Evolutionary conservation across 2,797 vertebrate species (phyloP).

Genomic region (Sebastes steindachneri): DNA sequence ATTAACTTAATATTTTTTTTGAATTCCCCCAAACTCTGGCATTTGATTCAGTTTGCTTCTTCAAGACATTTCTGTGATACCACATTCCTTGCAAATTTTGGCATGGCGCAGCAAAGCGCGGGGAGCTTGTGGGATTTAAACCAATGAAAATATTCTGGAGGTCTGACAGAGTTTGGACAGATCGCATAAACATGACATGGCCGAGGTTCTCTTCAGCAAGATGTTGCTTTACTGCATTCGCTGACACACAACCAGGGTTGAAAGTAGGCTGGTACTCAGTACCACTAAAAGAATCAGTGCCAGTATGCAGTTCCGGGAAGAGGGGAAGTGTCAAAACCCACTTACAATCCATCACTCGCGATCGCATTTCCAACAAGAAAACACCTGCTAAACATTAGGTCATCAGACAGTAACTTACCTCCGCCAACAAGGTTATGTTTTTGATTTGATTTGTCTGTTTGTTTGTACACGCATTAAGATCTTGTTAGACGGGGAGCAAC

Average conservation of each 20-base stretch:
- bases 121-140: neutral
- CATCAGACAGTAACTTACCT: no score
- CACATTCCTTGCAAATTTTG: neutral
- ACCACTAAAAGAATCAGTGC: no score
- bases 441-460: no score
- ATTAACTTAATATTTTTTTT: neutral
- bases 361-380: no score
- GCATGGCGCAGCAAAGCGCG: neutral
- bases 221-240: neutral
- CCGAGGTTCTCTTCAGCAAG: neutral
- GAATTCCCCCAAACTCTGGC: neutral
- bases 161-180: neutral
- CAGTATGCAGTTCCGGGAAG: no score
- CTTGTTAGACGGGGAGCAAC: no score
- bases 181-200: neutral
- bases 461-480: no score
- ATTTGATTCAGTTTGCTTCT: neutral
- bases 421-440: no score
- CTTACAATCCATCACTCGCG: no score
- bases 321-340: no score
- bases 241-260: neutral
- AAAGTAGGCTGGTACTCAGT: no score
- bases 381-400: no score
- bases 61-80: neutral
- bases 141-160: neutral